Evolutionary conservation across 2,888 invertebrate genomes (phyloP).

Genomic region (Trisateles emortualis): DNA sequence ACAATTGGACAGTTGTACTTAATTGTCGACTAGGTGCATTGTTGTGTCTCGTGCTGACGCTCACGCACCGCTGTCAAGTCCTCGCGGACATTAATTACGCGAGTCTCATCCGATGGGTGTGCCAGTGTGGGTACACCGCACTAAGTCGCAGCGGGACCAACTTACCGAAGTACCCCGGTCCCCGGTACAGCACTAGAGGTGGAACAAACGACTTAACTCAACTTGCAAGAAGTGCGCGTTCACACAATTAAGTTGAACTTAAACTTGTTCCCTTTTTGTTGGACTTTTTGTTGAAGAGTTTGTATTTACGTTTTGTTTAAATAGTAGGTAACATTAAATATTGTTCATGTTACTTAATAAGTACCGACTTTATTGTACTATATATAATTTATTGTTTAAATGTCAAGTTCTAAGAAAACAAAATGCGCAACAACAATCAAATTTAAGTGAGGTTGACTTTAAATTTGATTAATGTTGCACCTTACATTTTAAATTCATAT

Average conservation of each 20-base stretch:
- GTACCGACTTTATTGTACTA: too few species aligned
- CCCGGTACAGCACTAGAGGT: background rate
- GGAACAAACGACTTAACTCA: background rate
- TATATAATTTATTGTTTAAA: too few species aligned
- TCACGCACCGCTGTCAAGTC: background rate
- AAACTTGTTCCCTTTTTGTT: background rate
- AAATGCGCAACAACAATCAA: too few species aligned
- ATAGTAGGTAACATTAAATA: too few species aligned
- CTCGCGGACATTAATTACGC: background rate
- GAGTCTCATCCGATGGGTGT: background rate
- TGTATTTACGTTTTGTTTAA: background rate
- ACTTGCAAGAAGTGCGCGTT: background rate
- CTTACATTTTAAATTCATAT: too few species aligned
- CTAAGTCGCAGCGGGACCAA: background rate
- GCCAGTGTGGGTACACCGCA: background rate
- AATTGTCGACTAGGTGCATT: too few species aligned
- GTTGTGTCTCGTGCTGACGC: too few species aligned
- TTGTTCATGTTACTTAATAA: too few species aligned
- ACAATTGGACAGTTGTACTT: too few species aligned
- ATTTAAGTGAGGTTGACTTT: too few species aligned
- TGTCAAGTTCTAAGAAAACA: too few species aligned
- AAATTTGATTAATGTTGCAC: too few species aligned
- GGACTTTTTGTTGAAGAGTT: background rate
- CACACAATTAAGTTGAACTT: background rate
- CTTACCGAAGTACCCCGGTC: background rate